Conservation (phyloP, 2,888 invertebrate genomes). For the Athripsodes cinereus region DNA sequence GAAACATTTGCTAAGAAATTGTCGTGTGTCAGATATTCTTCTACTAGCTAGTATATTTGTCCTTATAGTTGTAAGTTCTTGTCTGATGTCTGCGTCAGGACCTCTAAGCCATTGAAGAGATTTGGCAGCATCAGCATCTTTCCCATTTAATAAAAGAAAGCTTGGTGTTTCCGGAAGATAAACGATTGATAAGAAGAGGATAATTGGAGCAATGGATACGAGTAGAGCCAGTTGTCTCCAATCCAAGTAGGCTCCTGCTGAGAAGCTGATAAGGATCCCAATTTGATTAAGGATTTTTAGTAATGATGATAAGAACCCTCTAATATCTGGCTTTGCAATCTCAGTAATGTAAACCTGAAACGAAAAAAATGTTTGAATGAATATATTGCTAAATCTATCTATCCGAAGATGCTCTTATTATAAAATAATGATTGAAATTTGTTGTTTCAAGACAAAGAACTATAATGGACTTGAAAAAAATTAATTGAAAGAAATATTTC, state of each 20-base stretch:
- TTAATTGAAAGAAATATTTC: too few relatives aligned
- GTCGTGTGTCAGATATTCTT: constrained; percentile 37
- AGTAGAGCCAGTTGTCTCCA: constrained; percentile 80
- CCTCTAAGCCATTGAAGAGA: constrained; percentile 77
- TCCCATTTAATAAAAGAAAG: constrained; percentile 67
- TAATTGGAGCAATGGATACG: constrained; percentile 68
- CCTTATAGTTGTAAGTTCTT: constrained; percentile 64
- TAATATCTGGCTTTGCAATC: constrained; percentile 77
- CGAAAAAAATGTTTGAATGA: too few relatives aligned
- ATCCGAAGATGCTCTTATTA: too few relatives aligned
- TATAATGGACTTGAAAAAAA: too few relatives aligned
- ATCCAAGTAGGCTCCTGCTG: constrained; percentile 72
- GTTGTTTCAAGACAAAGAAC: too few relatives aligned
- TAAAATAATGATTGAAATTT: too few relatives aligned
- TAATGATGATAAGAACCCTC: constrained; percentile 80
- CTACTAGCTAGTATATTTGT: constrained; percentile 59
- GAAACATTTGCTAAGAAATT: constrained; percentile 35
- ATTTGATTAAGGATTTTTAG: constrained; percentile 79
- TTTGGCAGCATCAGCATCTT: constrained; percentile 66
- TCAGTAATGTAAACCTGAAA: constrained; percentile 83
- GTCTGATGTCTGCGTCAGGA: constrained; percentile 66
- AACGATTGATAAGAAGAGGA: constrained; percentile 67
- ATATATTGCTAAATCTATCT: too few relatives aligned
- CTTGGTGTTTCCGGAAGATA: constrained; percentile 87
- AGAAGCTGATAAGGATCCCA: constrained; percentile 76